These are phyloP conservation scores for Cherax quadricarinatus DNA, from an alignment of 1,140 invertebrate species.

Conservation along the genomic window DNA sequence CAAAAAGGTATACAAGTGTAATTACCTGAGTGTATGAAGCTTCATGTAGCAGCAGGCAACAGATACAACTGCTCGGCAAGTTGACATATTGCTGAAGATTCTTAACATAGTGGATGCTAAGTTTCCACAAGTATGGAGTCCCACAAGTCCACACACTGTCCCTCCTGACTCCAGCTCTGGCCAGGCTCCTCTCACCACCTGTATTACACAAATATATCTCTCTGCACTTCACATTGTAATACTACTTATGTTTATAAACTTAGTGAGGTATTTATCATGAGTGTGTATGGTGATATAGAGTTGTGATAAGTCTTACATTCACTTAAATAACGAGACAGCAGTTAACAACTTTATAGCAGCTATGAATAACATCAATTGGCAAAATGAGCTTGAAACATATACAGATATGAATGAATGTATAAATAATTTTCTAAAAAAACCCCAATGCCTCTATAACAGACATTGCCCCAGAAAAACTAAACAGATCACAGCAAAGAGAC, in stretches of 20 bases:
- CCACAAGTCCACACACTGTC: constrained; percentile 79
- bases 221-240: neutral
- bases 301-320: too few relatives aligned
- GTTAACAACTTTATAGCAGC: too few relatives aligned
- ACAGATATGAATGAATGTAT: too few relatives aligned
- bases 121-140: constrained; percentile 94
- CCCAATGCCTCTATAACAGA: too few relatives aligned
- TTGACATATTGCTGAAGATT: constrained; percentile 81
- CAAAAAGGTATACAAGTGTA: too few relatives aligned
- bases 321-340: too few relatives aligned
- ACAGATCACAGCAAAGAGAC: too few relatives aligned
- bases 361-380: too few relatives aligned
- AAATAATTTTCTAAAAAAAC: too few relatives aligned
- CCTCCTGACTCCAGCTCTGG: constrained; percentile 24
- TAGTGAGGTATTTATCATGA: neutral
- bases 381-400: too few relatives aligned
- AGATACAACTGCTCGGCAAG: constrained; percentile 82
- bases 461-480: too few relatives aligned
- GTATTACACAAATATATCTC: neutral
- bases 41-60: constrained; percentile 94
- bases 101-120: constrained; percentile 85
- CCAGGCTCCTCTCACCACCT: constrained; percentile 75
- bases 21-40: constrained; percentile 75
- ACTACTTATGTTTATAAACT: neutral
- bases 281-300: too few relatives aligned